Evolutionary conservation across 1,140 invertebrate species (phyloP), one percentile per base, ranked within the genome.

Genomic region (Nasonia giraulti): DNA sequence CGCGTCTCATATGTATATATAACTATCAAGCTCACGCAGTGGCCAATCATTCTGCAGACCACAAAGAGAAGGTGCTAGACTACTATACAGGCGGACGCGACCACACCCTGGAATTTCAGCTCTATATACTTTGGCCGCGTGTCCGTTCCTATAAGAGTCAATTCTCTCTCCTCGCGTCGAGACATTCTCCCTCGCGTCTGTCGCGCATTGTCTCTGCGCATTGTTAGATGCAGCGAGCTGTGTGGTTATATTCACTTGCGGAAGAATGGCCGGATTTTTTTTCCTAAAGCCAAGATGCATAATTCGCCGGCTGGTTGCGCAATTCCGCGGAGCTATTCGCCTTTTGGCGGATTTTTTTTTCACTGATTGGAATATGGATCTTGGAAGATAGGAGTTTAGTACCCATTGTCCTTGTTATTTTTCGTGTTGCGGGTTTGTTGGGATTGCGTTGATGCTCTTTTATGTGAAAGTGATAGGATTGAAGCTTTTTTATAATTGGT

Each of bases 61-160:
- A 73, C 80, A 81, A 81, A 44, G 62, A 75, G 78, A 80, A 80
- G 71, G 55, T 10, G 20, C 11, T 11, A 40, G 40, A 3, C 27
- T 27, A 31, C 3, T 37, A 6, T 37, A 6, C 20, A 66, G 5
- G 27, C 23, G 68, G 68, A 17, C 68, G 68, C 75, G 75, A 89
- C 90, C 91, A 91, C 91, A 88, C 92, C 91, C 90, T 89, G 88
- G 91, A 92, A 91, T 92, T 91, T 91, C 86, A 89, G 88, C 86
- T 87, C 1, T 27, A 89, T 89, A 73, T 47, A 78, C 76, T 62
- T 33, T 27, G n/a, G 23, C 31, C 76, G 71, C 55, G 50, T 87
- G 84, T 86, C 79, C 83, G 79, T 78, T 66, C 10, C 44, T 84
- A 79, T 74, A 79, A 79, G 74, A 79, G 76, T 79, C 76, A 62